A percentile compares a stretch with the other conserved stretches of the same genome.
phyloP scores from a whole-genome alignment of 2,888 invertebrate species.

The Oscheius sp. region DNA sequence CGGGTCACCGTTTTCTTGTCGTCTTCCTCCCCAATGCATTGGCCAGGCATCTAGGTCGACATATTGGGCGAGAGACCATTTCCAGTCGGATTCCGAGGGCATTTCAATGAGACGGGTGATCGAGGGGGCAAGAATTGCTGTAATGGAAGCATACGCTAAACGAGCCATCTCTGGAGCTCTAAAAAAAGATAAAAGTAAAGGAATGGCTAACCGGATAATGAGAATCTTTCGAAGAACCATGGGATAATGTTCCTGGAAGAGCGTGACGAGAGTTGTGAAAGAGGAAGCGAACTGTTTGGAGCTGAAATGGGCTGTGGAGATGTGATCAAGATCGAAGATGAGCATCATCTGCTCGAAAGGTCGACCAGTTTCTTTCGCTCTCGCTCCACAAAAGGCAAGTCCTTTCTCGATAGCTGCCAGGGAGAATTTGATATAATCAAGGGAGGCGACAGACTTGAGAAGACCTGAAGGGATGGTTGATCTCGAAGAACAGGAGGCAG shows the following conservation, averaged over 20 bases:
- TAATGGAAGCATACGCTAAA: conserved; percentile 68
- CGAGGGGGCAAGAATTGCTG: conserved; percentile 64
- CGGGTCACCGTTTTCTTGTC: conserved; percentile 63
- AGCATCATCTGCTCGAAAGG: conserved; percentile 70
- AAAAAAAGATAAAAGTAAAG: conserved; percentile 9
- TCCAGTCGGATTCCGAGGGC: conserved; percentile 67
- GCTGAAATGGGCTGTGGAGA: conserved; percentile 66
- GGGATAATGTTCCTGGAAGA: conserved; percentile 70
- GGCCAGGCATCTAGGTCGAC: conserved; percentile 69
- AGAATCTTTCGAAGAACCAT: conserved; percentile 67
- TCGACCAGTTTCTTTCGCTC: conserved; percentile 62
- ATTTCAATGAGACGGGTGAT: conserved; percentile 68
- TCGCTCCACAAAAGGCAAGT: conserved; percentile 60
- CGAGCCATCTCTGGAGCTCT: conserved; percentile 69
- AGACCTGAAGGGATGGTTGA: conserved; percentile 51
- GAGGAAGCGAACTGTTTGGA: conserved; percentile 69
- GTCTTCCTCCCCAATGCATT: conserved; percentile 66
- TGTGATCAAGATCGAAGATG: conserved; percentile 69
- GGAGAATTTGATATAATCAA: conserved; percentile 70
- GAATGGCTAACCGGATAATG: conserved; percentile 47
- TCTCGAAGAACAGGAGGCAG: not conserved
- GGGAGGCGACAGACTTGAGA: conserved; percentile 66
- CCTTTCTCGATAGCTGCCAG: conserved; percentile 69
- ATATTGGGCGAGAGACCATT: conserved; percentile 62
- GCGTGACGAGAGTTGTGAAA: conserved; percentile 68